Conservation (phyloP, 2,113 vertebrate genomes). For the Ascaphus truei region DNA sequence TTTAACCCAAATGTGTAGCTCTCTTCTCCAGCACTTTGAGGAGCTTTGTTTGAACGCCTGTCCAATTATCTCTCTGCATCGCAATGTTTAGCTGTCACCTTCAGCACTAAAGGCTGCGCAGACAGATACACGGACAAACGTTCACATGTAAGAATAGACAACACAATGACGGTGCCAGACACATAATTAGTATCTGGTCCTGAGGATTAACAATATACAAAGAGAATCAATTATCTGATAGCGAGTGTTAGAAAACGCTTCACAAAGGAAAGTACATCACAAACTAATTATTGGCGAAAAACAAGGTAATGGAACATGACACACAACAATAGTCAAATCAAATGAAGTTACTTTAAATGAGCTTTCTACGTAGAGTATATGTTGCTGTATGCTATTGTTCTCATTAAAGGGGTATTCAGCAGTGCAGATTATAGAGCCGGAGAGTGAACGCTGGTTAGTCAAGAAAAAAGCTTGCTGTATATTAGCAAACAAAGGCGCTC, state of each 20-base stretch:
- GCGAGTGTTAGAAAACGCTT: not conserved
- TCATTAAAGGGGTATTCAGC: too few species aligned
- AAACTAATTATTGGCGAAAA: too few species aligned
- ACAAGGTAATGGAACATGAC: not conserved
- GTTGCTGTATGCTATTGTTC: not conserved
- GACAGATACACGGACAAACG: not conserved
- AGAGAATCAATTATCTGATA: not conserved
- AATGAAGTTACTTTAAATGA: not conserved
- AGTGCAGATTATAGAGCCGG: too few species aligned
- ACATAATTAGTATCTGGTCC: not conserved
- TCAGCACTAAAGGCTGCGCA: not conserved
- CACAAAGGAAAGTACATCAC: not conserved
- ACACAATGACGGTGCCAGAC: not conserved
- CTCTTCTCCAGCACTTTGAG: too few species aligned
- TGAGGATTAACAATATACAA: not conserved
- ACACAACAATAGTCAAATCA: not conserved
- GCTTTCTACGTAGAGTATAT: not conserved
- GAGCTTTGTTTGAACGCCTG: too few species aligned
- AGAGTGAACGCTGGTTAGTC: too few species aligned
- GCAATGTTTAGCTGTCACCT: too few species aligned
- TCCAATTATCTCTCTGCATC: too few species aligned
- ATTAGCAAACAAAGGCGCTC: too few species aligned
- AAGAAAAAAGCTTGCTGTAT: too few species aligned
- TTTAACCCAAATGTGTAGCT: too few species aligned
- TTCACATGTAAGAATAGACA: too few species aligned